Base-by-base conservation (phyloP, 2,888 invertebrate species). In the Hymenopus coronatus region DNA sequence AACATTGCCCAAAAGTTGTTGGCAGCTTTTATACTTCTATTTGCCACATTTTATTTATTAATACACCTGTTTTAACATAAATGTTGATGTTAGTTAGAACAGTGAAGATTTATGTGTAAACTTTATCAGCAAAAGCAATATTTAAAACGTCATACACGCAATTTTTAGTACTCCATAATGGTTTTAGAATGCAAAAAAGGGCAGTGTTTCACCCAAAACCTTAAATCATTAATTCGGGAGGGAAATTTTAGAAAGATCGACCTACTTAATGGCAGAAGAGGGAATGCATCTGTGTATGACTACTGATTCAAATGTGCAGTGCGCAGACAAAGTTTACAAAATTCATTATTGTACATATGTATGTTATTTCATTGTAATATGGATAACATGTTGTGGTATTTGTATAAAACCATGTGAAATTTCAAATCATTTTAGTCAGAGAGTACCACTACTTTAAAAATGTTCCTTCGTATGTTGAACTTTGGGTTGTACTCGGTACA, bases 161-260 rank as follows among this genome's bases (percentile, higher is more conserved):
- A 85, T 85, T 85, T 84, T 85, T 33, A 85, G 12, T 85, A 85
- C 12, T 85, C 85, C 85, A 85, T 85, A 85, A 85, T 40, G 33
- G 9, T 85, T 40, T 46, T 85, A 70, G 54, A 70, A 20, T 70
- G 54, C 54, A 70, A 70, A 70, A 20, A 20, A 70, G 54, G 54
- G 54, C 54, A 70, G 54, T 70, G 54, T 70, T 70, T 70, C 54
- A 70, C 54, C 54, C 54, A 70, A 20, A 70, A 70, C 54, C 25
- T 70, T 70, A 70, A 40, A 70, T 40, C 40, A 40, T 40, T 40
- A 40, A 70, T 70, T 70, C 54, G 20, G 54, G 25, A 70, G 25
- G 25, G 54, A 70, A 70, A 70, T 20, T 70, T 3, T 40, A 70
- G 15, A 70, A 70, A 25, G 0, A 20, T 20, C 20, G 25, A 70